phyloP scores from a whole-genome alignment of 2,113 vertebrate genomes.

The Takifugu flavidus region DNA sequence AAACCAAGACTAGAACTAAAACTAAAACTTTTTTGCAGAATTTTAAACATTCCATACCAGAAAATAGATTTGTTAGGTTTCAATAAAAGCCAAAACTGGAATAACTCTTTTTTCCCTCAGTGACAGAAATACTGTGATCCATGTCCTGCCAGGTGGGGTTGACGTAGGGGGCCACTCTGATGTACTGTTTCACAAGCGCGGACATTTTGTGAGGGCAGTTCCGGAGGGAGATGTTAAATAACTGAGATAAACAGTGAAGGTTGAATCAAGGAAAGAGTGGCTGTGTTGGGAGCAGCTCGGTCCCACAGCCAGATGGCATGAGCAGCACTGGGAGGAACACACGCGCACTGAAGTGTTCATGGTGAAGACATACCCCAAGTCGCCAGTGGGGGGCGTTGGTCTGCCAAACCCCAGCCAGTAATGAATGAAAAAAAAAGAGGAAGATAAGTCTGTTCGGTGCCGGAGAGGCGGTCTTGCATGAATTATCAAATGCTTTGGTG shows the following conservation, averaged over 20 bases:
- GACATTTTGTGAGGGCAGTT: too few relatives aligned
- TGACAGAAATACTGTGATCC: too few relatives aligned
- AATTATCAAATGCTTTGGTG: slow-evolving; percentile 20
- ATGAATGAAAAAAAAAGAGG: slow-evolving; percentile 26
- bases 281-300: slow-evolving; percentile 16
- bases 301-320: slow-evolving; percentile 53
- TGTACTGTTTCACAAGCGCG: too few relatives aligned
- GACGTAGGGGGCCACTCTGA: too few relatives aligned
- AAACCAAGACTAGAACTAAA: too few relatives aligned
- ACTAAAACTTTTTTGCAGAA: too few relatives aligned
- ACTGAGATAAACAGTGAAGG: slow-evolving; percentile 4
- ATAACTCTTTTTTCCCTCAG: too few relatives aligned
- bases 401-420: slow-evolving; percentile 38
- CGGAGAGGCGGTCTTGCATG: slow-evolving; percentile 9
- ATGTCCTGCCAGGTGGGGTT: too few relatives aligned
- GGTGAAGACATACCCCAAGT: slow-evolving; percentile 19
- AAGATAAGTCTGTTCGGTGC: neutral
- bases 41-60: neutral
- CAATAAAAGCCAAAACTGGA: too few relatives aligned
- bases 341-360: slow-evolving; percentile 27
- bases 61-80: neutral
- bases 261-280: slow-evolving; percentile 2
- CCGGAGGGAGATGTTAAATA: too few relatives aligned
- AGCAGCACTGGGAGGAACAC: slow-evolving; percentile 16
- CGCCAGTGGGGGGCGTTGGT: slow-evolving; percentile 47